phyloP scores from a whole-genome alignment of 64 coral and sea anemone genomes.

The Dendronephthya gigantea region DNA sequence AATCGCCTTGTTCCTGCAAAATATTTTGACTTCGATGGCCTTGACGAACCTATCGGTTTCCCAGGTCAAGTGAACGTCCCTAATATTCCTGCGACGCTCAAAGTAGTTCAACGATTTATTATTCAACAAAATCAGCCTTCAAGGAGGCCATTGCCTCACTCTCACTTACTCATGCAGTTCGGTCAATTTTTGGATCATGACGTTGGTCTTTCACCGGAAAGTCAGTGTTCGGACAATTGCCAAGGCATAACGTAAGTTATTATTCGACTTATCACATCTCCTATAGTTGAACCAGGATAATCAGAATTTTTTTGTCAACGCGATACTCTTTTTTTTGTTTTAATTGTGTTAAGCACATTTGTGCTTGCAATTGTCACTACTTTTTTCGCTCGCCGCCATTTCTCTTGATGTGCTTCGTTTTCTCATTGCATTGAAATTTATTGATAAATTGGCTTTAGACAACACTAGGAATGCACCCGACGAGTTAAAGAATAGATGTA shows the following conservation, averaged over 20 bases:
- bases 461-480: too few species aligned
- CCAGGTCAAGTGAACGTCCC: background rate
- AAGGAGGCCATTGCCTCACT: background rate
- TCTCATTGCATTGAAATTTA: too few species aligned
- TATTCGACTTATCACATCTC: background rate
- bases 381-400: too few species aligned
- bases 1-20: background rate
- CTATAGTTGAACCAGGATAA: too few species aligned
- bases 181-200: constrained; percentile 6
- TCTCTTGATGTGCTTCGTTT: too few species aligned
- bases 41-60: background rate
- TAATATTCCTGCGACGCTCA: background rate
- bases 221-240: background rate
- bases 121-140: background rate
- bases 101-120: background rate
- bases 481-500: too few species aligned
- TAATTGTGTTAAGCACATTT: too few species aligned
- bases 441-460: too few species aligned
- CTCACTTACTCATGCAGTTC: background rate
- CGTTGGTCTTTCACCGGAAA: background rate
- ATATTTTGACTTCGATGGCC: background rate
- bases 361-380: too few species aligned
- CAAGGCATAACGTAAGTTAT: background rate
- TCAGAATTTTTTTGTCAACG: too few species aligned
- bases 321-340: too few species aligned